Evolutionary conservation across 2,797 vertebrate genomes (phyloP), one percentile per base, ranked within the genome.

Genomic region (Decapterus maruadsi): DNA sequence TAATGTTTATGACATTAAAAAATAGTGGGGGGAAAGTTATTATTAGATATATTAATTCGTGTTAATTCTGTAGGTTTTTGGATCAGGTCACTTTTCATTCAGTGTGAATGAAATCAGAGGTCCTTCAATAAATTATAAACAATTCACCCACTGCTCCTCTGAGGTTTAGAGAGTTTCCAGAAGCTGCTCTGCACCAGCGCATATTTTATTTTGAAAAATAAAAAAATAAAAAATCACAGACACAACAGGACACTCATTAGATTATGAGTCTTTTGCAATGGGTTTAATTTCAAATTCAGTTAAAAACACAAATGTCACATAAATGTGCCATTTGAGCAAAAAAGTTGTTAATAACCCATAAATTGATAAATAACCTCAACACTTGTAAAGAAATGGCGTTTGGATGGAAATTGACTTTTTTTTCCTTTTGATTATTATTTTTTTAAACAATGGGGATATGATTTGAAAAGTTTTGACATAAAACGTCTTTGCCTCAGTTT

Each of bases 141-240:
- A 77, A 75, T 48, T 62, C 61, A 55, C 70, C 66, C 63, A 78
- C 75, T 63, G 78, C 74, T 67, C 40, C 38, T 60, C 45, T 46
- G 77, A 34, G n/a, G 80, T 75, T 90, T 90, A 82, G 83, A 83
- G 81, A 63, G 59, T 45, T 81, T 69, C 46, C 74, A 76, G 45
- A 57, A 59, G 68, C 59, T 62, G 60, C 17, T 70, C n/a, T 79
- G 73, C 61, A 81, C 64, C 50, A 79, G 36, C 22, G 3, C 34
- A 57, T 17, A 19, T 76, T 80, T 79, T 59, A 77, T 61, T 77
- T 38, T 34, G 6, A 34, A 34, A 83, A 86, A 82, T 62, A 36
- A 72, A 62, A 46, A 58, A n/a, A 22, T 8, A 40, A 42, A 38
- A 61, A 80, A 68, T 40, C 11, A 17, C 22, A 4, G 31, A 75